Conservation (phyloP, 2,797 vertebrate genomes). For the Heterohyrax brucei region DNA sequence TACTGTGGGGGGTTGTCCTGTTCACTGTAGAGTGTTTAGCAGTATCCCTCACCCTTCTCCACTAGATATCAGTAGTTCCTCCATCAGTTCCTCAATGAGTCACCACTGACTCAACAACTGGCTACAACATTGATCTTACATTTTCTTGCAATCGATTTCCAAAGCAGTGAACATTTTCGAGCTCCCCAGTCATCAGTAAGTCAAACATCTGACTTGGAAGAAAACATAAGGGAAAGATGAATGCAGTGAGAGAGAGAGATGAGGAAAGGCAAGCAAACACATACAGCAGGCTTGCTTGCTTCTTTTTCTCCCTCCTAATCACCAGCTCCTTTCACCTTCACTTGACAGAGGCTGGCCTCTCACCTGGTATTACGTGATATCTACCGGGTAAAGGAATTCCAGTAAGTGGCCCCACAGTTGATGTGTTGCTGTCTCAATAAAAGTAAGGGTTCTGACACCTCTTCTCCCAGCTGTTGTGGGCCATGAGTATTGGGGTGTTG, state of each 20-base stretch:
- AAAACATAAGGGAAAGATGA: not conserved
- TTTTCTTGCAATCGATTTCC: not conserved
- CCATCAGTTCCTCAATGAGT: too few species aligned
- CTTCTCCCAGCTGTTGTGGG: not conserved
- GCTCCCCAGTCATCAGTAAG: too few species aligned
- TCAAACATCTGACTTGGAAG: not conserved
- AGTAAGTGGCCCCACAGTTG: not conserved
- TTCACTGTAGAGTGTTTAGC: too few species aligned
- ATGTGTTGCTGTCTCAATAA: not conserved
- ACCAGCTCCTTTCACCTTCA: not conserved
- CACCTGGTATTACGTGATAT: not conserved
- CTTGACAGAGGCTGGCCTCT: accelerated
- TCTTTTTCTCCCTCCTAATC: not conserved
- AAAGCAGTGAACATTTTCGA: not conserved
- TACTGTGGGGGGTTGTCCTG: too few species aligned
- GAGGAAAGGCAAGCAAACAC: not conserved
- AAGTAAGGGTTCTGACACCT: not conserved
- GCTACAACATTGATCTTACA: not conserved
- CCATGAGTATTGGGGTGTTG: not conserved
- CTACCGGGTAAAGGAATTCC: not conserved
- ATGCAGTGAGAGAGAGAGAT: not conserved
- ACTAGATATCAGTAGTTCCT: too few species aligned
- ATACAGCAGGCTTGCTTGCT: not conserved
- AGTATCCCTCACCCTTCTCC: too few species aligned
- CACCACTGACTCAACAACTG: too few species aligned